phyloP scores from a whole-genome alignment of 2,888 invertebrate species.

The Gasteruption jaculator region DNA sequence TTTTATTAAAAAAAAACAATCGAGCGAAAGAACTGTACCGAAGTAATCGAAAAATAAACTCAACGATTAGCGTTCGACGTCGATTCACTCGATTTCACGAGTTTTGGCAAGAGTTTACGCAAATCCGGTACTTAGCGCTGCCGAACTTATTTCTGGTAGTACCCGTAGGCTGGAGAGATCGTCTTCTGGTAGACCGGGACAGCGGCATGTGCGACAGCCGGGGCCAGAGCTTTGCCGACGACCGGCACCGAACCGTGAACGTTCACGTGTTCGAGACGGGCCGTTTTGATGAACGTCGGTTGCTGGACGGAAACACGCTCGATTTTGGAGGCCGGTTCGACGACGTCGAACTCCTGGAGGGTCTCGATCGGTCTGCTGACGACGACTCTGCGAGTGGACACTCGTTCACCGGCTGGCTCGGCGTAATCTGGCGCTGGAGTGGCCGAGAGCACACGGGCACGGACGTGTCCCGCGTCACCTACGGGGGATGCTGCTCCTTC shows the following conservation, averaged over 20 bases:
- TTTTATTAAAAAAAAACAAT: too few relatives aligned
- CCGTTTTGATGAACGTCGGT: constrained; percentile 55
- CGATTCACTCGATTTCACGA: too few relatives aligned
- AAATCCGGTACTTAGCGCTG: too few relatives aligned
- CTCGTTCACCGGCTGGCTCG: constrained; percentile 55
- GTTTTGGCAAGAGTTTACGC: too few relatives aligned
- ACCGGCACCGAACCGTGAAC: constrained; percentile 51
- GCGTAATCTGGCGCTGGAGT: constrained; percentile 56
- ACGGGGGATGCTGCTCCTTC: constrained; percentile 43
- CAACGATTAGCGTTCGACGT: too few relatives aligned
- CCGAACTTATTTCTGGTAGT: constrained; percentile 30
- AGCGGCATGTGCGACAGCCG: constrained; percentile 38
- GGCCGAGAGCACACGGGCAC: constrained; percentile 58
- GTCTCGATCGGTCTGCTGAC: constrained; percentile 61
- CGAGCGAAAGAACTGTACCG: too few relatives aligned
- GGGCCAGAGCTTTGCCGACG: constrained; percentile 42
- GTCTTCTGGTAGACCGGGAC: constrained; percentile 43
- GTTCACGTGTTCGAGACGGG: constrained; percentile 51
- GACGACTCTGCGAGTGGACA: constrained; percentile 60
- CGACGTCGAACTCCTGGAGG: constrained; percentile 58
- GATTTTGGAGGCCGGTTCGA: constrained; percentile 59
- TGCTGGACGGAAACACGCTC: constrained; percentile 58
- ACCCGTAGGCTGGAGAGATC: constrained; percentile 34
- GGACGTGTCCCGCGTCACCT: constrained; percentile 52
- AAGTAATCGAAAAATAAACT: too few relatives aligned